phyloP scores from a whole-genome alignment of 2,888 invertebrate species.

The Lasioglossum malachurum region DNA sequence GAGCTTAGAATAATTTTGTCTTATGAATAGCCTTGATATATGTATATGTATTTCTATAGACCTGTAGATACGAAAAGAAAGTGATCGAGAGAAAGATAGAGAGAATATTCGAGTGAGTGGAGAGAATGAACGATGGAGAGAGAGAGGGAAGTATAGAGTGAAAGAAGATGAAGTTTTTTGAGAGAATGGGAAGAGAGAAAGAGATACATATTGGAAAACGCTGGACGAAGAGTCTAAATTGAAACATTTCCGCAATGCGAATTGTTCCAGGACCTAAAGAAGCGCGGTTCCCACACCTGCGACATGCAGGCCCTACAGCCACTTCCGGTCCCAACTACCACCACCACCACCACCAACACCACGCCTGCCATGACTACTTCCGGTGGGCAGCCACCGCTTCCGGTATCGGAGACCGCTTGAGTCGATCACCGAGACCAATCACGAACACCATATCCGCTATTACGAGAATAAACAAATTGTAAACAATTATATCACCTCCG shows the following conservation, averaged over 20 bases:
- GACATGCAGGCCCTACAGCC: conserved; percentile 85
- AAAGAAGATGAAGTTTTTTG: conserved; percentile 28
- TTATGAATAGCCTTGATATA: not conserved
- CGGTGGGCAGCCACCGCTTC: conserved; percentile 79
- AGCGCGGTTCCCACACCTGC: conserved; percentile 84
- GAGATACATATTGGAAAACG: conserved; percentile 22
- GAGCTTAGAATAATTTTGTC: conserved; percentile 11
- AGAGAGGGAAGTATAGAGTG: conserved; percentile 15
- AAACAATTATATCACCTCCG: not conserved
- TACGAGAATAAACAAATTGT: conserved; percentile 39
- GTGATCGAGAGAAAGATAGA: conserved; percentile 8
- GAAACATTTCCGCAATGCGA: conserved; percentile 79
- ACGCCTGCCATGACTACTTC: conserved; percentile 83
- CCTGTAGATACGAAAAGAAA: conserved; percentile 9
- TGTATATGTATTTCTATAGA: not conserved
- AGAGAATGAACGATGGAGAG: conserved; percentile 6
- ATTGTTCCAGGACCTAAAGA: conserved; percentile 85
- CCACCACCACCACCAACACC: conserved; percentile 76
- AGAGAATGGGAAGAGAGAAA: conserved; percentile 27
- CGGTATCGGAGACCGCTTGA: conserved; percentile 84
- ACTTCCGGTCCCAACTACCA: conserved; percentile 81
- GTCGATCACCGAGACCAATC: conserved; percentile 76
- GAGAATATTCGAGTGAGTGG: conserved; percentile 10
- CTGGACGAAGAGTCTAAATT: conserved; percentile 67
- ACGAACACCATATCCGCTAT: conserved; percentile 69